Evolutionary conservation across 1,140 invertebrate genomes (phyloP).

Genomic region (Pachypeltis micranthus): DNA sequence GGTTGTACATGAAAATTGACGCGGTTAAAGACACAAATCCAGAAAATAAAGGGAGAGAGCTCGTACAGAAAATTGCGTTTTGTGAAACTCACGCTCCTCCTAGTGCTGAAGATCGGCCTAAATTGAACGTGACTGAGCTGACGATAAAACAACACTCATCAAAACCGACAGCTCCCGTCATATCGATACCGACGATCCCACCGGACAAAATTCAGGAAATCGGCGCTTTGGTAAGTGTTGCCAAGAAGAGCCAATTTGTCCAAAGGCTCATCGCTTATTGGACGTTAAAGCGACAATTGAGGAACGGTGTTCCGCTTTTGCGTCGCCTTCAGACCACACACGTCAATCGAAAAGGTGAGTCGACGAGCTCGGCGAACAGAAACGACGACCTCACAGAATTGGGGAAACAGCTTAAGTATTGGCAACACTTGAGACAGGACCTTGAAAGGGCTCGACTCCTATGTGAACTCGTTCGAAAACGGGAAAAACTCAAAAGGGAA

Average conservation of each 20-base stretch:
- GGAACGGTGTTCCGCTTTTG: slow-evolving; percentile 91
- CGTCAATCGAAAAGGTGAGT: slow-evolving; percentile 29
- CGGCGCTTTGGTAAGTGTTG: slow-evolving; percentile 51
- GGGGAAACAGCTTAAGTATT: slow-evolving; percentile 82
- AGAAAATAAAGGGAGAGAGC: slow-evolving; percentile 28
- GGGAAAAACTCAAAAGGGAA: slow-evolving; percentile 88
- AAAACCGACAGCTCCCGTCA: slow-evolving; percentile 79
- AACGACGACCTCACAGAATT: slow-evolving; percentile 42
- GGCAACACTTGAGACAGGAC: slow-evolving; percentile 88
- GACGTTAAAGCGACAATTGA: slow-evolving; percentile 88
- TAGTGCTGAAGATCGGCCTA: slow-evolving; percentile 43
- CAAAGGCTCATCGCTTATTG: slow-evolving; percentile 82
- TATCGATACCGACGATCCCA: slow-evolving; percentile 88
- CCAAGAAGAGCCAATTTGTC: slow-evolving; percentile 74
- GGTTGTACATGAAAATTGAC: slow-evolving; percentile 91
- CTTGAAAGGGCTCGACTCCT: slow-evolving; percentile 83
- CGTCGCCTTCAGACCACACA: slow-evolving; percentile 63
- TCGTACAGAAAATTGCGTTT: slow-evolving; percentile 90
- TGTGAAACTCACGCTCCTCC: slow-evolving; percentile 87
- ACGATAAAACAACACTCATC: slow-evolving; percentile 59
- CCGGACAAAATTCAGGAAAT: slow-evolving; percentile 79
- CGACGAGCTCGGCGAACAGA: slow-evolving; percentile 21
- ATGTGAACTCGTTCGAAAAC: slow-evolving; percentile 86
- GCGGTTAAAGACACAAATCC: slow-evolving; percentile 53
- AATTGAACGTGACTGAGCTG: background rate